Conservation (phyloP, 1,140 invertebrate species). For the Neotoxoptera formosana region DNA sequence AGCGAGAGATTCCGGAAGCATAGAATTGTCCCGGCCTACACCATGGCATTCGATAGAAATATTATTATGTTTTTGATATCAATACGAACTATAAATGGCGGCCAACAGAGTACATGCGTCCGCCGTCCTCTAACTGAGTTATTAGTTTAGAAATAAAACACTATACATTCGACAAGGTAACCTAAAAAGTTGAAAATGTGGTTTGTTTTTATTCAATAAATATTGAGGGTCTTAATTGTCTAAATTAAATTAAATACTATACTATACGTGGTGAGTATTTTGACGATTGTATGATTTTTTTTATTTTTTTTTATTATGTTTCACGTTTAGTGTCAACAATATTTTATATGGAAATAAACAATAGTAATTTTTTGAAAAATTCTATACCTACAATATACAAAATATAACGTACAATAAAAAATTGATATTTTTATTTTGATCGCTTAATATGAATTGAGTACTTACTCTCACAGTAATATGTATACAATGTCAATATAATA, state of each 20-base stretch:
- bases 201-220: neutral
- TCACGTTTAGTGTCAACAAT: neutral
- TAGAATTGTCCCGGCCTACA: neutral
- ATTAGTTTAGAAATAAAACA: neutral
- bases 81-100: rapidly evolving
- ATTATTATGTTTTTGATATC: neutral
- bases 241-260: neutral
- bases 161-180: neutral
- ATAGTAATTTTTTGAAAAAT: neutral
- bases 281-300: neutral
- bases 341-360: neutral
- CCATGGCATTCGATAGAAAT: neutral
- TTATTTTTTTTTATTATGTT: neutral
- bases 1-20: neutral
- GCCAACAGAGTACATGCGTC: neutral
- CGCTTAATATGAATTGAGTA: neutral
- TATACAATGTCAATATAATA: neutral
- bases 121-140: neutral
- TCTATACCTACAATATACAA: neutral
- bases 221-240: neutral
- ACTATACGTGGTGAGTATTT: neutral
- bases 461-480: neutral
- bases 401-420: neutral
- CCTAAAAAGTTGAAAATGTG: neutral
- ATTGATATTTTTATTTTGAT: neutral